Evolutionary conservation across 2,797 vertebrate species (phyloP).

Genomic region (Coreius guichenoti): DNA sequence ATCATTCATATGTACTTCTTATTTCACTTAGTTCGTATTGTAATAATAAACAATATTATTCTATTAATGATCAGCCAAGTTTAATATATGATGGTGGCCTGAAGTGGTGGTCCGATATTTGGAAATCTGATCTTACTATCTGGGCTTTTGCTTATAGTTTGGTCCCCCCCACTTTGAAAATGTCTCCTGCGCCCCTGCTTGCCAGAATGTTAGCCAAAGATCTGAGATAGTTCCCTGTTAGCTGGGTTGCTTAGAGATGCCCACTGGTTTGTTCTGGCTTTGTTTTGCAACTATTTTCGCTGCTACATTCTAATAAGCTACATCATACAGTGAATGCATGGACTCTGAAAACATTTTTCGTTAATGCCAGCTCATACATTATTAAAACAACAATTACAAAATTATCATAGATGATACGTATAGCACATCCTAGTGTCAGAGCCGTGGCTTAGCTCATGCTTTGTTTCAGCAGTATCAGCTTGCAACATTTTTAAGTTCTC

Average conservation of each 20-base stretch:
- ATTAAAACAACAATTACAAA: background rate
- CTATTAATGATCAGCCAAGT: too few species aligned
- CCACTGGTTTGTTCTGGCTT: background rate
- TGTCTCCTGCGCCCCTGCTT: too few species aligned
- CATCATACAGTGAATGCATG: background rate
- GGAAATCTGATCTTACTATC: too few species aligned
- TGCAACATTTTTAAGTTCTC: background rate
- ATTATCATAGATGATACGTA: background rate
- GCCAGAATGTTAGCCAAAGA: background rate
- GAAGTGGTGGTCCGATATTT: too few species aligned
- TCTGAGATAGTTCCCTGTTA: background rate
- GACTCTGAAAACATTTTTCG: background rate
- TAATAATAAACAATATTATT: too few species aligned
- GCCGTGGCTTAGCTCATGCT: background rate
- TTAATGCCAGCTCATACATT: background rate
- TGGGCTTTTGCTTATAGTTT: too few species aligned
- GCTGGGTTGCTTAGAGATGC: background rate
- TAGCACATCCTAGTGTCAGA: background rate
- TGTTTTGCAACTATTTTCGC: background rate
- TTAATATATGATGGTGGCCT: too few species aligned
- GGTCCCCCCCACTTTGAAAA: too few species aligned
- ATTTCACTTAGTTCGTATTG: too few species aligned
- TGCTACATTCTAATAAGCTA: background rate
- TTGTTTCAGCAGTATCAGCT: background rate
- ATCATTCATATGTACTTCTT: too few species aligned